Base-by-base conservation (phyloP, 2,797 vertebrate genomes). In the Pseudopleuronectes americanus region DNA sequence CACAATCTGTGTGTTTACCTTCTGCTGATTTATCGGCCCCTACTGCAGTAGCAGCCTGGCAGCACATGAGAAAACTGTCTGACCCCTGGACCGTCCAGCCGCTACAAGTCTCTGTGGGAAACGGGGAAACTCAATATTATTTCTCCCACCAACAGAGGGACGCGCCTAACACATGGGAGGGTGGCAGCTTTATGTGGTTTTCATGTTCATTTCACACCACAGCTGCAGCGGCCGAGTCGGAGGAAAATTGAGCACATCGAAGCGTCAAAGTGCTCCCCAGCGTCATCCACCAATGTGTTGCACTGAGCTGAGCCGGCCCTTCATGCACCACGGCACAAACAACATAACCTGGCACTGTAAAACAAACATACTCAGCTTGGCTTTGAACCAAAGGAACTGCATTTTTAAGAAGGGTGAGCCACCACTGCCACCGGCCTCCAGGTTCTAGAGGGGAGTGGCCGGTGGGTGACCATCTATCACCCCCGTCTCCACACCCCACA, bases 71-170 rank as follows among this genome's bases (percentile, higher is more conserved):
- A 88, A 86, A 88, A 82, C 81, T 73, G 68, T 74, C 62, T 58
- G 74, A 79, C 84, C 76, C 66, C 80, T 45, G 31, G 64, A 55
- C 56, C 2, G n/a, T 65, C 72, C 71, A 12, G 13, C 62, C 0
- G 48, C 54, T 62, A 55, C 10, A 23, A 74, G 36, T 60, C 84
- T 86, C 85, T 87, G 82, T 90, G 91, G 90, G 90, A 90, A 92
- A 90, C 72, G 31, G 55, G 79, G 83, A 90, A 90, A 85, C 80
- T 77, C 77, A 83, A 81, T 89, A 86, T 91, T 92, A 79, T 90
- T 90, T 68, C 82, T 89, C 79, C 80, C 87, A 77, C 82, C 79
- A 72, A 71, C 52, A 64, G 80, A 71, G 80, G 62, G 84, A 87
- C 81, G 81, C 61, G 56, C 71, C 76, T 68, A 74, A 72, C 56